Evolutionary conservation across 1,140 invertebrate genomes (phyloP), one percentile per base, ranked within the genome.

Genomic region (Dendrolimus kikuchii): DNA sequence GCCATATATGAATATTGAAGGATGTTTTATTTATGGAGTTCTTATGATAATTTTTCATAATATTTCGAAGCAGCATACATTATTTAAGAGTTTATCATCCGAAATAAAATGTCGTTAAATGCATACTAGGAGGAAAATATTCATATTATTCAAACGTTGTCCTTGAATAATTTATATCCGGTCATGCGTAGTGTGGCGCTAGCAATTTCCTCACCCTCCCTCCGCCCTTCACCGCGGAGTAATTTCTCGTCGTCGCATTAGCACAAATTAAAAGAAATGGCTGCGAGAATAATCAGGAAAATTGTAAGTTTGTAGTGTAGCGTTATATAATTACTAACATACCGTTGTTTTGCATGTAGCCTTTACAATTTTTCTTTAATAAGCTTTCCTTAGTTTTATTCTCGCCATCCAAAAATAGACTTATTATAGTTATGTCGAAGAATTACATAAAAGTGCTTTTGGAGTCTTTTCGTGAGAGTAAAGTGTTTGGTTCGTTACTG

Each of bases 391-490:
- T 53, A 57, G 67, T 57, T 71, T 67, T 74, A 67, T 77, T 78
- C 52, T 74, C 61, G 51, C 52, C 56, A 66, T 86, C 83, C 83
- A 84, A 86, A 86, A 86, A 86, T 86, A 86, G 83, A 80, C 71
- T 48, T 69, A 71, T 55, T 81, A 78, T 84, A 83, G 78, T 79
- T 84, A 86, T 86, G 83, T 85, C 83, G 77, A 77, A 68, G 78
- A 86, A 86, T 86, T 86, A 86, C 83, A 86, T 86, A 86, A 86
- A 86, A 77, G 81, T 73, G 69, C 74, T 86, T 77, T 81, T 86
- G 77, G 75, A 85, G 74, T 78, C 83, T 83, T 81, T 86, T 84
- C 79, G 76, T 84, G 83, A 84, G 79, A 86, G 75, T 81, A 86
- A 81, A 76, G 70, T 74, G 58, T 53, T 83, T 5, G 68, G 68